Percentiles rank a stretch among this genome's conserved stretches.
These are phyloP conservation scores for Lutraria lutraria DNA, from an alignment of 2,888 invertebrate genomes.

Conservation along the genomic window DNA sequence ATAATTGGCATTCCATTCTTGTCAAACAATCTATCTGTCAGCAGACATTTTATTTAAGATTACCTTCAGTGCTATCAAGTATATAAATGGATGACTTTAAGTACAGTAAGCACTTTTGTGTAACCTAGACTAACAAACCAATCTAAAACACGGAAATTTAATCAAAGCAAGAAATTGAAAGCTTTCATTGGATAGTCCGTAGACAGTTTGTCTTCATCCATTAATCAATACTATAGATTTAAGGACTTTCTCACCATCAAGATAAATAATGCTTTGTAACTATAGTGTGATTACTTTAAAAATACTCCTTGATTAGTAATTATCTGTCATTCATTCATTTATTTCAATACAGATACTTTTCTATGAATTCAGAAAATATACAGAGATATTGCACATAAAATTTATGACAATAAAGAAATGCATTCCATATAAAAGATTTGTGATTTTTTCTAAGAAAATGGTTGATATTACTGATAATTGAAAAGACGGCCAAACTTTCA, in stretches of 20 bases:
- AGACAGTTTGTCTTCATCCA: neutral
- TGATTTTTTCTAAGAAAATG: no score
- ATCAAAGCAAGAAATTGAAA: slow-evolving; percentile 6
- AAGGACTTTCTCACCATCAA: neutral
- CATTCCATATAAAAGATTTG: no score
- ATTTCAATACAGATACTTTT: no score
- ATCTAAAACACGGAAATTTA: neutral
- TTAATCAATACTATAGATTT: slow-evolving; percentile 8
- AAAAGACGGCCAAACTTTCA: no score
- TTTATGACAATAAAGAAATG: no score
- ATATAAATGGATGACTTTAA: slow-evolving; percentile 21
- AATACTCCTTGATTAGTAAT: neutral
- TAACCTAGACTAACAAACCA: neutral
- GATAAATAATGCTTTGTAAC: neutral
- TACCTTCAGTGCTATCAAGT: neutral
- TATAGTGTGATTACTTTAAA: neutral
- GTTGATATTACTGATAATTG: no score
- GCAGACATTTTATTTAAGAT: slow-evolving; percentile 14
- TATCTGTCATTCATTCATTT: neutral
- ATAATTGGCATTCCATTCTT: neutral
- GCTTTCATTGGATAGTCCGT: neutral
- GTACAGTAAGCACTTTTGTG: neutral
- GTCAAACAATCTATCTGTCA: slow-evolving; percentile 13
- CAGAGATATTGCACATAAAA: no score
- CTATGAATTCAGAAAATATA: no score